Evolutionary conservation across 2,113 vertebrate species (phyloP).

Genomic region (Phalacrocorax pelagicus): DNA sequence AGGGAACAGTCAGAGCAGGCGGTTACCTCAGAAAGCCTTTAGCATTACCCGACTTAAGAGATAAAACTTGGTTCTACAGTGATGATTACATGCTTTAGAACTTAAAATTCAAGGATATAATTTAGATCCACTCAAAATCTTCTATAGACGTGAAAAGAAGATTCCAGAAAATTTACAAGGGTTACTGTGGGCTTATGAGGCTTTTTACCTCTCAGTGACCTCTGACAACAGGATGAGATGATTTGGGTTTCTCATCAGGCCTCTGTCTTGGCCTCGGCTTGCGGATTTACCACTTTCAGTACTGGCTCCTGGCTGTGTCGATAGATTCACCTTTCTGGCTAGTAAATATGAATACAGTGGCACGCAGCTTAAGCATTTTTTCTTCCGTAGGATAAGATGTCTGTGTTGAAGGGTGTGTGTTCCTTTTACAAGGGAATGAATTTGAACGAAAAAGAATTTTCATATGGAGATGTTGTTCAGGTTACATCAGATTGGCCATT

Average conservation of each 20-base stretch:
- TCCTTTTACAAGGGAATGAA: neutral
- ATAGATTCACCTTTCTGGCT: neutral
- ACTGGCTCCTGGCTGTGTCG: neutral
- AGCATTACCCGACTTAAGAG: neutral
- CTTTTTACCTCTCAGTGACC: neutral
- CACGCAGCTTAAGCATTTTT: neutral
- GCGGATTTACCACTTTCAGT: neutral
- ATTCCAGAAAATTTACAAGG: neutral
- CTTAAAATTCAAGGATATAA: neutral
- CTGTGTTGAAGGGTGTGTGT: accelerated
- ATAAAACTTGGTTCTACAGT: neutral
- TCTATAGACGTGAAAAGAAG: neutral
- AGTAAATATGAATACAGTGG: neutral
- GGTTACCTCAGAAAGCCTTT: neutral
- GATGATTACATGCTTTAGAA: neutral
- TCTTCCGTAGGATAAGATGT: neutral
- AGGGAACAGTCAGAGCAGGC: neutral
- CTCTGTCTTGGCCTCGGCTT: neutral
- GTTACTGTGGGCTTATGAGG: neutral
- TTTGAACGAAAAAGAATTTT: neutral
- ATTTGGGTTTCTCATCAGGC: neutral
- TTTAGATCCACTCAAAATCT: neutral
- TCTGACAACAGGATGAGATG: neutral
- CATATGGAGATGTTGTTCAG: neutral
- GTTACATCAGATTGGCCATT: neutral